These are phyloP conservation scores for Drosophila koepferae DNA, from an alignment of 2,888 invertebrate genomes.

Conservation along the genomic window DNA sequence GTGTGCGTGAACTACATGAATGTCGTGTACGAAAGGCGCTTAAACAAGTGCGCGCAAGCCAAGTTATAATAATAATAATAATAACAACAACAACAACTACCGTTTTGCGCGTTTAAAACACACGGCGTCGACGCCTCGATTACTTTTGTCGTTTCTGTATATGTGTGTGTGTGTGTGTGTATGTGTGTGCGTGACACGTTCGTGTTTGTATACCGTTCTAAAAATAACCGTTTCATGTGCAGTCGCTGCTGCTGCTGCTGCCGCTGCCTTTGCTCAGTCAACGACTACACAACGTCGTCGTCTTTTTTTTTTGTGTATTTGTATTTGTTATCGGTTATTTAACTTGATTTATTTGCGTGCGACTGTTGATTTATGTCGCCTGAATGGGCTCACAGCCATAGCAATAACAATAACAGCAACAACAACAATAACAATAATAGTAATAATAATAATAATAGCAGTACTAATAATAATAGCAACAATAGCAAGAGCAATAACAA, in stretches of 20 bases:
- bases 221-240: constrained; percentile 73
- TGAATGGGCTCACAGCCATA: constrained; percentile 46
- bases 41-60: constrained; percentile 63
- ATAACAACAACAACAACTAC: constrained; percentile 48
- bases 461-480: constrained; percentile 16
- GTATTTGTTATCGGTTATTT: constrained; percentile 79
- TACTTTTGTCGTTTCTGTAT: constrained; percentile 20
- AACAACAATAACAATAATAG: constrained; percentile 18
- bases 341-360: constrained; percentile 80
- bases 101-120: constrained; percentile 65
- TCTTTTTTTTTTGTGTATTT: constrained; percentile 28
- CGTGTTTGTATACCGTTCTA: constrained; percentile 62
- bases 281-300: constrained; percentile 7
- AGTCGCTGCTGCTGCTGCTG: constrained; percentile 41
- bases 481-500: constrained; percentile 22
- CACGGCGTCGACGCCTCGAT: constrained; percentile 43
- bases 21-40: constrained; percentile 54
- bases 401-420: constrained; percentile 17
- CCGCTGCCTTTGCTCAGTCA: constrained; percentile 8
- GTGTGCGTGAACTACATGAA: constrained; percentile 42
- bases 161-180: constrained; percentile 13
- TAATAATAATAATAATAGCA: not conserved
- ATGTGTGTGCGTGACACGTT: constrained; percentile 32
- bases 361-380: constrained; percentile 75
- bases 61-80: constrained; percentile 30